Evolutionary conservation across 2,797 vertebrate genomes (phyloP).

Genomic region (Rhinophrynus dorsalis): DNA sequence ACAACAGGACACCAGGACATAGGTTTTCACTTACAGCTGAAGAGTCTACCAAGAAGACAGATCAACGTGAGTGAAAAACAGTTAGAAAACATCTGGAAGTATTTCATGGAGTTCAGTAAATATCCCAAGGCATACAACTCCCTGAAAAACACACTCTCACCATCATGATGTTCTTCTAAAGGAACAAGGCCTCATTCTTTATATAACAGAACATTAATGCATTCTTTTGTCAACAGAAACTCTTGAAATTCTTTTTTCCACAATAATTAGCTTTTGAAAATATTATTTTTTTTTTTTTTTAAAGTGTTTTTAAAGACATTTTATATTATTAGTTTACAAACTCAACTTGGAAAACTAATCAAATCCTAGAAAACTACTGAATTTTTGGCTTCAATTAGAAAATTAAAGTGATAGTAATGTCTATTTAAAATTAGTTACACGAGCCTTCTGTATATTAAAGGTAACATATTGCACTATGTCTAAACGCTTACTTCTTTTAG

Average conservation of each 20-base stretch:
- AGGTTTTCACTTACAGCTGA: not conserved
- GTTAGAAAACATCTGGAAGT: conserved; percentile 32
- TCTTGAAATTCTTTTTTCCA: too few relatives aligned
- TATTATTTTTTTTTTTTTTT: too few relatives aligned
- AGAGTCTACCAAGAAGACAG: not conserved
- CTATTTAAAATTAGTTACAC: too few relatives aligned
- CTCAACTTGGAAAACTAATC: not conserved
- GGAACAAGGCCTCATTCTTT: not conserved
- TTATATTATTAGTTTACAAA: not conserved
- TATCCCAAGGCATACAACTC: conserved; percentile 2
- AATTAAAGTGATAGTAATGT: too few relatives aligned
- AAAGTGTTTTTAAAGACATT: not conserved
- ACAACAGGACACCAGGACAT: conserved; percentile 16
- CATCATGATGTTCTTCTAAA: not conserved
- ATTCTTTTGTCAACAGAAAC: not conserved
- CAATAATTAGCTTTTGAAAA: too few relatives aligned
- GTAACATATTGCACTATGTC: too few relatives aligned
- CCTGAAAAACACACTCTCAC: conserved; percentile 10
- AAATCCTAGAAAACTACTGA: too few relatives aligned
- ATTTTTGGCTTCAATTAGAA: too few relatives aligned
- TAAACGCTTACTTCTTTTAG: too few relatives aligned
- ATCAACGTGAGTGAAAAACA: not conserved
- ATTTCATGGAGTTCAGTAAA: not conserved
- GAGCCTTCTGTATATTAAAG: too few relatives aligned
- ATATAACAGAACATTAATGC: not conserved